These are phyloP conservation scores for Haliclystus octoradiatus DNA, from an alignment of 30 jellyfish, hydroid and myxozoan species.

Conservation along the genomic window DNA sequence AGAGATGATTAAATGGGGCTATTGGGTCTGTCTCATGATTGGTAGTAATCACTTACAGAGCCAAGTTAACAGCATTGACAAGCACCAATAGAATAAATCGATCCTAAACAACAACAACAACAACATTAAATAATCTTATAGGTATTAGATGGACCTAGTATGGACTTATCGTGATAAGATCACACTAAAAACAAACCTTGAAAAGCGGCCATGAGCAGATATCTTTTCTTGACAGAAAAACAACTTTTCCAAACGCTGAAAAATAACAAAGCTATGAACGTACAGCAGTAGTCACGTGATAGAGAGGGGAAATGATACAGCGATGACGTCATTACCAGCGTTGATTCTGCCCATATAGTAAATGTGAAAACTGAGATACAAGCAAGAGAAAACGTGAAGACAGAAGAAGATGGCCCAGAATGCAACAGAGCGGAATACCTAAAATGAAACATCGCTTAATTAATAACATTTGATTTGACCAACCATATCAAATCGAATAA, in stretches of 20 bases:
- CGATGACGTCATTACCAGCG: slow-evolving; percentile 61
- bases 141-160: too few species aligned
- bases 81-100: slow-evolving; percentile 56
- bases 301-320: too few species aligned
- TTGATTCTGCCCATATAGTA: slow-evolving; percentile 89
- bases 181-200: too few species aligned
- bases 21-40: background rate
- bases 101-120: slow-evolving; percentile 23
- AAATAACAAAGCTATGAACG: too few species aligned
- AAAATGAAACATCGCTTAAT: background rate
- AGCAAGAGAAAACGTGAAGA: slow-evolving; percentile 55
- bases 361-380: slow-evolving; percentile 55
- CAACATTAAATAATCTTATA: too few species aligned
- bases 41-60: slow-evolving; percentile 44
- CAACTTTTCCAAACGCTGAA: too few species aligned
- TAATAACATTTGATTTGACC: background rate
- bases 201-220: too few species aligned
- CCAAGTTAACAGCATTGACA: slow-evolving; percentile 54
- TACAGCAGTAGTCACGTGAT: too few species aligned
- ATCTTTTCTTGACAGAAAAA: too few species aligned
- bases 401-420: slow-evolving; percentile 68
- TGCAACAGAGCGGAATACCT: slow-evolving; percentile 70
- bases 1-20: background rate
- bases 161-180: too few species aligned
- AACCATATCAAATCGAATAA: background rate